Evolutionary conservation across 2,113 vertebrate species (phyloP).

Genomic region (Pachyramphus minor): DNA sequence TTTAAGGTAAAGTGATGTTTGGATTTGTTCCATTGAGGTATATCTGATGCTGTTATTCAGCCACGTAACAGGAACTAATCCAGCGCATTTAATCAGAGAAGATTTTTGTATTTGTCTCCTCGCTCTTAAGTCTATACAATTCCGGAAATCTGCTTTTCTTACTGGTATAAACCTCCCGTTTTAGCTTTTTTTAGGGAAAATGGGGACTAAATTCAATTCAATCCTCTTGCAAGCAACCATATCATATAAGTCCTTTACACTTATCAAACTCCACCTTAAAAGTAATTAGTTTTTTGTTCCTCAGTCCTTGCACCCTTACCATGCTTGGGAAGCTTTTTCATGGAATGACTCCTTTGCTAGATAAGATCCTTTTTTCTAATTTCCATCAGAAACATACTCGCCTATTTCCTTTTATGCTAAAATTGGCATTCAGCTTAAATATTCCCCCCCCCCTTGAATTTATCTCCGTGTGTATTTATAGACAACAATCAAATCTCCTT

Average conservation of each 20-base stretch:
- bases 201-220: background rate
- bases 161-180: background rate
- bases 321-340: background rate
- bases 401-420: background rate
- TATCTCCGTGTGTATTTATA: background rate
- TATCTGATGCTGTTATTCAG: background rate
- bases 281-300: conserved; percentile 12
- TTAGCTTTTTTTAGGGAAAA: background rate
- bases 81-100: background rate
- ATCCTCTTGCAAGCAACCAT: background rate
- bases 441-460: background rate
- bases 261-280: conserved; percentile 21
- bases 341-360: background rate
- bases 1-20: background rate
- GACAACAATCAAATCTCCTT: background rate
- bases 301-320: background rate
- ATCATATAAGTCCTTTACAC: background rate
- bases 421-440: background rate
- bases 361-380: background rate
- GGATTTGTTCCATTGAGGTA: background rate
- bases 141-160: background rate
- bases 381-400: background rate
- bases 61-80: background rate
- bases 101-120: background rate
- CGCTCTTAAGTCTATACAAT: background rate